Conservation (phyloP, 2,797 vertebrate species). For the Otolemur crassicaudatus region DNA sequence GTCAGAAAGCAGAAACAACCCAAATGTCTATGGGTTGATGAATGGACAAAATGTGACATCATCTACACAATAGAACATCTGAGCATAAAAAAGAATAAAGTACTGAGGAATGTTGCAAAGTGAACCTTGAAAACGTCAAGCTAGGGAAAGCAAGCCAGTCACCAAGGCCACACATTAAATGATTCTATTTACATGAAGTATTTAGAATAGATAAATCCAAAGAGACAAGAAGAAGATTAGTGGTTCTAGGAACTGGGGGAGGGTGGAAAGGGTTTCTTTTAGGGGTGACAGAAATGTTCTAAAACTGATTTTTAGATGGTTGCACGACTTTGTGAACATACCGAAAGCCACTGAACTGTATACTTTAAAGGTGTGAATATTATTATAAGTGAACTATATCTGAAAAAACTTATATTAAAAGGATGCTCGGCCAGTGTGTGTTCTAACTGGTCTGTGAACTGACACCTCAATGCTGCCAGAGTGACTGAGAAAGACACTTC, state of each 20-base stretch:
- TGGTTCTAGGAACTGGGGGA: background rate
- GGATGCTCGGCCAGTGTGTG: background rate
- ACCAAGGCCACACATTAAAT: fast-evolving
- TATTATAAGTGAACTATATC: background rate
- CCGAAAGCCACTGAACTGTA: background rate
- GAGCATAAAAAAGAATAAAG: background rate
- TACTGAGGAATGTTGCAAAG: fast-evolving
- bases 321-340: background rate
- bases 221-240: background rate
- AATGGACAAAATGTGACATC: background rate
- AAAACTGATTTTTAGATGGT: background rate
- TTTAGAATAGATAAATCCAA: background rate
- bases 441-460: background rate
- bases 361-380: background rate
- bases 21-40: background rate
- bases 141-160: background rate
- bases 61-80: background rate
- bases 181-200: background rate
- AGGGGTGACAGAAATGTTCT: background rate
- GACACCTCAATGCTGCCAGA: background rate
- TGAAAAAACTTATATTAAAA: background rate
- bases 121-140: background rate
- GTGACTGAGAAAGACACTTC: background rate
- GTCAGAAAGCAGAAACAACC: background rate
- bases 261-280: background rate